These are phyloP conservation scores for Prenolepis imparis DNA, from an alignment of 2,888 invertebrate species.

Conservation along the genomic window DNA sequence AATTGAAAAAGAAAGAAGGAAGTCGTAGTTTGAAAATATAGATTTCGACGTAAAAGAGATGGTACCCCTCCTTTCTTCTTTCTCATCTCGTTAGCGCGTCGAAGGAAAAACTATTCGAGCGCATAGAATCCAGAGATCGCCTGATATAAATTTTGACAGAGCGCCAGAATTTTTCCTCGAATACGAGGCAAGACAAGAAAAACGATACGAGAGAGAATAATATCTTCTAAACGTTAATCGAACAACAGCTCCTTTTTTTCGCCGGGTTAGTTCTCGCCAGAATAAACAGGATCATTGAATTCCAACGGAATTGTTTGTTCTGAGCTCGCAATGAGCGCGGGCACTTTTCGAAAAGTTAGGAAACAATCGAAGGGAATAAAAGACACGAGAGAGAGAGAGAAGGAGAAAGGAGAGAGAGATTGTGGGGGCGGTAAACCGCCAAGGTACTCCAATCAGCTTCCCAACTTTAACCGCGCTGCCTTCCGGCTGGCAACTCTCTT, in stretches of 20 bases:
- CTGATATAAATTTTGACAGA: neutral
- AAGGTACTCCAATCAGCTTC: slow-evolving; percentile 50
- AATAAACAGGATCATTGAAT: slow-evolving; percentile 42
- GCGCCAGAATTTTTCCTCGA: neutral
- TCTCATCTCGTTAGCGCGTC: too few species aligned
- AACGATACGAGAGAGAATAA: neutral
- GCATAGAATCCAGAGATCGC: too few species aligned
- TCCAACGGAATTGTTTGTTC: slow-evolving; percentile 22
- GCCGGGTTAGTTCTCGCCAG: neutral
- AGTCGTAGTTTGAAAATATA: neutral
- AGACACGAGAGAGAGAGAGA: neutral
- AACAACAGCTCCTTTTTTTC: neutral
- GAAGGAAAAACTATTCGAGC: too few species aligned
- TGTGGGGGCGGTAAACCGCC: slow-evolving; percentile 30
- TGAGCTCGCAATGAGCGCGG: slow-evolving; percentile 27
- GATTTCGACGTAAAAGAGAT: too few species aligned
- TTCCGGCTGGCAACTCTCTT: slow-evolving; percentile 48
- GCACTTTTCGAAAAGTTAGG: slow-evolving; percentile 44
- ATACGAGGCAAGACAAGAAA: neutral
- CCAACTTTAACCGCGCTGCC: slow-evolving; percentile 56
- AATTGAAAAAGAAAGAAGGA: neutral
- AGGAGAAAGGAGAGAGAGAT: neutral
- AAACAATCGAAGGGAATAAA: slow-evolving; percentile 28
- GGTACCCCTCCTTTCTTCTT: too few species aligned
- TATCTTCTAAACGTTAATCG: neutral